phyloP scores from a whole-genome alignment of 2,113 vertebrate genomes.

The Sander vitreus region DNA sequence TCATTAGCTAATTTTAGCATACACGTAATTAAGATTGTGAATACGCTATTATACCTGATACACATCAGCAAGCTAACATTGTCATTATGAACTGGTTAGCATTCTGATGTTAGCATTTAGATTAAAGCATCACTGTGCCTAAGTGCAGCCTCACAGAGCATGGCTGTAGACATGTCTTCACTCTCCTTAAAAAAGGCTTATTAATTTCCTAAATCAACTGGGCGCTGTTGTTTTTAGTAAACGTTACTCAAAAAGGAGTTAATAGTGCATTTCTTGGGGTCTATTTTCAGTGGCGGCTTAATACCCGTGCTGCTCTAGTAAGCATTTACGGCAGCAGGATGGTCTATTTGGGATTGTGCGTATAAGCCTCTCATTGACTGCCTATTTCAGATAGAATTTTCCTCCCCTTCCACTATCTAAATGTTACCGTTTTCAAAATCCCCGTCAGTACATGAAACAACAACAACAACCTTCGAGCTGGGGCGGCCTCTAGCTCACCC shows the following conservation, averaged over 20 bases:
- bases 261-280: too few species aligned
- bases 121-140: background rate
- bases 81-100: background rate
- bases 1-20: background rate
- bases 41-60: background rate
- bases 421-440: too few species aligned
- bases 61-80: background rate
- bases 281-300: background rate
- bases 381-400: too few species aligned
- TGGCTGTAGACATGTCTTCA: too few species aligned
- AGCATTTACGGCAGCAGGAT: conserved; percentile 2
- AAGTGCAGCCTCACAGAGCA: background rate
- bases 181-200: too few species aligned
- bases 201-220: background rate
- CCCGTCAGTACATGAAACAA: too few species aligned
- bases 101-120: background rate
- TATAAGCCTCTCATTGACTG: too few species aligned
- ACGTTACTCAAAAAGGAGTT: background rate
- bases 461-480: too few species aligned
- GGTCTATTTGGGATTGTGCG: too few species aligned
- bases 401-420: too few species aligned
- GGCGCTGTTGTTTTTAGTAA: background rate
- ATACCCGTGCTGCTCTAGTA: background rate
- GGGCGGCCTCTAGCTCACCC: too few species aligned
- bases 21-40: background rate